These are phyloP conservation scores for Anhinga anhinga DNA, from an alignment of 2,113 vertebrate genomes.

Conservation along the genomic window DNA sequence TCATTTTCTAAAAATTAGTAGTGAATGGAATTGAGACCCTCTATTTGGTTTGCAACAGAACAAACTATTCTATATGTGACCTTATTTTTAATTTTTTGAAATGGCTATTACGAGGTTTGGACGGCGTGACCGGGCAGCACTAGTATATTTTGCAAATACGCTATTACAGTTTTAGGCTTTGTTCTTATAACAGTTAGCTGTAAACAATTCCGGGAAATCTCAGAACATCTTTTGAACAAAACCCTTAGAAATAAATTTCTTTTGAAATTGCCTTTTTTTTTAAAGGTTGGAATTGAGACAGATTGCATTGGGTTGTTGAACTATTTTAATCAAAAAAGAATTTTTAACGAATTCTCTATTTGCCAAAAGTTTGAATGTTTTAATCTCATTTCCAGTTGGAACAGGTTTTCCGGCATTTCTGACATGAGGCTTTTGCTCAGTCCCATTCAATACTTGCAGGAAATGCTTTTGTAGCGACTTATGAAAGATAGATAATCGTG, in stretches of 20 bases:
- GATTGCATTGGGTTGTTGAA: neutral
- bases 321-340: neutral
- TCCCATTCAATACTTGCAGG: neutral
- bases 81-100: neutral
- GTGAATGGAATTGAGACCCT: neutral
- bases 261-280: neutral
- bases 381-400: neutral
- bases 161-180: neutral
- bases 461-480: neutral
- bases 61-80: neutral
- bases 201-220: neutral
- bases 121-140: neutral
- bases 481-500: neutral
- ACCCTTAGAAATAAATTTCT: neutral
- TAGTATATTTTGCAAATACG: rapidly evolving
- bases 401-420: neutral
- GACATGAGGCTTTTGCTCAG: neutral
- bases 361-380: neutral
- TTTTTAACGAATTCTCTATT: neutral
- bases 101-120: neutral
- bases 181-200: neutral
- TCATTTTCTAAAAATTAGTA: neutral
- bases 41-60: neutral
- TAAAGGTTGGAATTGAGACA: neutral
- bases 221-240: neutral